phyloP scores from a whole-genome alignment of 2,113 vertebrate genomes.

The Vulpes vulpes region DNA sequence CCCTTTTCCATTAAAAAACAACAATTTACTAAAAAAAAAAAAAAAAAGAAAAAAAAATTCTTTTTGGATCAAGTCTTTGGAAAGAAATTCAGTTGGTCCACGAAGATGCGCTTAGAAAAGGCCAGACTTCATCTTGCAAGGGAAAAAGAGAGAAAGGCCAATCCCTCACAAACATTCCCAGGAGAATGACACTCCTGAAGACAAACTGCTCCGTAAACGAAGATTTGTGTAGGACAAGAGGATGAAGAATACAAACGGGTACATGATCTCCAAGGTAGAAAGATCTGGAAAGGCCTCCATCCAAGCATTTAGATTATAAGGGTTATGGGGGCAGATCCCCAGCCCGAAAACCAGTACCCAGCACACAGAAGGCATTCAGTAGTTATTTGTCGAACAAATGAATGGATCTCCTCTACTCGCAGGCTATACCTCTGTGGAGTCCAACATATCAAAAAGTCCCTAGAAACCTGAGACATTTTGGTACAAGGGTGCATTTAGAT shows the following conservation, averaged over 20 bases:
- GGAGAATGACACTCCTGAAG: neutral
- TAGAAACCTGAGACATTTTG: neutral
- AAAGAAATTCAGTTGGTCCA: neutral
- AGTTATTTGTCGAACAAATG: accelerated
- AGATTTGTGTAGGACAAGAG: neutral
- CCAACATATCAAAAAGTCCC: neutral
- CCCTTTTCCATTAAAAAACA: conserved; percentile 8
- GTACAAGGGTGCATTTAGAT: neutral
- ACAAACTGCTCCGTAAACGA: neutral
- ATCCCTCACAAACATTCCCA: neutral
- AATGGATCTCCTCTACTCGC: too few relatives aligned
- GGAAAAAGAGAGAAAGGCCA: neutral
- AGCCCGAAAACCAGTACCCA: neutral
- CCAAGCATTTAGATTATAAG: neutral
- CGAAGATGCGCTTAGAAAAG: neutral
- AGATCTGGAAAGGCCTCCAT: accelerated
- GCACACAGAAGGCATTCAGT: neutral
- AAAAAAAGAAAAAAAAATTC: neutral
- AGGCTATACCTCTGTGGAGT: neutral
- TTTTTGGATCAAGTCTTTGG: neutral
- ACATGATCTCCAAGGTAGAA: neutral
- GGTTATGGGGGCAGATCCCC: accelerated
- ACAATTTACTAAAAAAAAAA: neutral
- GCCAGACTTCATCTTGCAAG: neutral
- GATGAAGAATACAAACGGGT: neutral